Evolutionary conservation across 1,140 invertebrate genomes (phyloP).

Genomic region (Hirudo medicinalis): DNA sequence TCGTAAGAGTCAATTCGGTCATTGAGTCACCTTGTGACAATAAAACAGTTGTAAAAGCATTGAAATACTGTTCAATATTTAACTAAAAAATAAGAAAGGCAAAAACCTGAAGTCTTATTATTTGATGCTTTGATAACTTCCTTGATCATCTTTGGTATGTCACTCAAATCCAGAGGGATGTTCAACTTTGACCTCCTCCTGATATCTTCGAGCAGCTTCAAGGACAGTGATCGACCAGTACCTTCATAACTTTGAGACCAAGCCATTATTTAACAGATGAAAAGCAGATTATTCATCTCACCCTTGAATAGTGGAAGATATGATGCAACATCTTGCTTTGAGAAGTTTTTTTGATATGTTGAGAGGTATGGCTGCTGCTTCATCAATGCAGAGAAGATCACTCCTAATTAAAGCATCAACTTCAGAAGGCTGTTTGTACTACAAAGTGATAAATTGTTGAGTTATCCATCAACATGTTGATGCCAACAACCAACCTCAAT

Average conservation of each 20-base stretch:
- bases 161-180: slow-evolving; percentile 28
- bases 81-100: too few species aligned
- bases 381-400: slow-evolving; percentile 93
- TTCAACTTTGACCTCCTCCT: slow-evolving; percentile 47
- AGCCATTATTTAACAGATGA: not conserved
- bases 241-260: slow-evolving; percentile 68
- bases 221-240: slow-evolving; percentile 82
- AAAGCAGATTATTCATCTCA: slow-evolving; percentile 30
- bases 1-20: slow-evolving; percentile 53
- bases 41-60: not conserved
- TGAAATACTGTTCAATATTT: too few species aligned
- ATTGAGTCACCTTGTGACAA: slow-evolving; percentile 26
- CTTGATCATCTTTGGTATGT: slow-evolving; percentile 25
- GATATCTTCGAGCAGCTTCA: slow-evolving; percentile 86
- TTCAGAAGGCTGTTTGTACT: slow-evolving; percentile 89
- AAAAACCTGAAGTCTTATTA: slow-evolving; percentile 7
- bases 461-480: not conserved
- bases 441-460: not conserved
- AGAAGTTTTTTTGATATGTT: slow-evolving; percentile 77
- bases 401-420: slow-evolving; percentile 73
- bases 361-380: slow-evolving; percentile 94
- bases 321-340: slow-evolving; percentile 83
- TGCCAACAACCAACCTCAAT: not conserved
- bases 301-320: slow-evolving; percentile 93
- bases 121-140: slow-evolving; percentile 27